Evolutionary conservation across 2,888 invertebrate species (phyloP).

Genomic region (Plemyria rubiginata): DNA sequence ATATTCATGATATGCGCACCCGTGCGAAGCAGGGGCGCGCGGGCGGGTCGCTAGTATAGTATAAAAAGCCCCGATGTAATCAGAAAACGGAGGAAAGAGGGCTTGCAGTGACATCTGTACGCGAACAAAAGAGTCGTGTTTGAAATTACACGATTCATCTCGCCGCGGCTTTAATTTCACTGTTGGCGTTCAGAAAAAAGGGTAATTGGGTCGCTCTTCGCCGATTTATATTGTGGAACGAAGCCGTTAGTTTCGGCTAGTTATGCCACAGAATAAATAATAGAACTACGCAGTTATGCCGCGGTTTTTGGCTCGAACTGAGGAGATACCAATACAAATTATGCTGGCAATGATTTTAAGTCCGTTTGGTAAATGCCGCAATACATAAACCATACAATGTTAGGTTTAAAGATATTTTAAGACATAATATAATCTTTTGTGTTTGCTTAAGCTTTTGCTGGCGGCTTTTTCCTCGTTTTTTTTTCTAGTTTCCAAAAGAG

Average conservation of each 20-base stretch:
- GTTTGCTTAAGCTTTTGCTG: too few relatives aligned
- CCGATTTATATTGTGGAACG: constrained; percentile 44
- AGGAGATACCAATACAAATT: constrained; percentile 5
- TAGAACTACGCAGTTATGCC: constrained; percentile 5
- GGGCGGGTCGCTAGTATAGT: too few relatives aligned
- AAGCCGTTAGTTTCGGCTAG: constrained; percentile 27
- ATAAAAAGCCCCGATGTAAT: constrained; percentile 43
- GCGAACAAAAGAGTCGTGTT: constrained; percentile 66
- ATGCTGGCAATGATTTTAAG: constrained; percentile 1
- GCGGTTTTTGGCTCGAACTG: constrained; percentile 18
- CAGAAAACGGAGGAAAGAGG: constrained; percentile 49
- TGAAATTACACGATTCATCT: constrained; percentile 76
- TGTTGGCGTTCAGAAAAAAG: constrained; percentile 65
- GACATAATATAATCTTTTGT: too few relatives aligned
- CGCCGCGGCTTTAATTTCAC: constrained; percentile 63
- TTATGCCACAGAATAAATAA: constrained; percentile 6
- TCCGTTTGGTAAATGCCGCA: neutral
- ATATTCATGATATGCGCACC: too few relatives aligned
- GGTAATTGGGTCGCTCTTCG: constrained; percentile 67
- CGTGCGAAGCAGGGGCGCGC: too few relatives aligned
- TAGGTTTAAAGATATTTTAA: too few relatives aligned
- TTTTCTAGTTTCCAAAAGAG: too few relatives aligned
- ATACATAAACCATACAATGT: neutral
- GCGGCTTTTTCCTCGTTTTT: too few relatives aligned
- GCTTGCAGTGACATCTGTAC: constrained; percentile 59